Evolutionary conservation across 2,888 invertebrate species (phyloP).

Genomic region (Orthosia incerta): DNA sequence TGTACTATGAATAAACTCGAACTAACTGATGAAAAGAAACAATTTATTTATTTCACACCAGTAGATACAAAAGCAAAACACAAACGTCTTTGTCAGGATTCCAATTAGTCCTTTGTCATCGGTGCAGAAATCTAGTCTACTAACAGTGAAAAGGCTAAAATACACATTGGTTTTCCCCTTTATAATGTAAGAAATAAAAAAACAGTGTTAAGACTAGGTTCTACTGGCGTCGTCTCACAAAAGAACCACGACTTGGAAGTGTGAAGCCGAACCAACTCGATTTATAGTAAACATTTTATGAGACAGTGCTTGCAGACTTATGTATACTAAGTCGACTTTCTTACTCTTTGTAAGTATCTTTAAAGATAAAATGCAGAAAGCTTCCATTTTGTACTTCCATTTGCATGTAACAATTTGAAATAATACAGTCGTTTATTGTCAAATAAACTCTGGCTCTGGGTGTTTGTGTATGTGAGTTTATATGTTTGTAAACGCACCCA

Average conservation of each 20-base stretch:
- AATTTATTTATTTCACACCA: not conserved
- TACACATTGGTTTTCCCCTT: not conserved
- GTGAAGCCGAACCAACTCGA: not conserved
- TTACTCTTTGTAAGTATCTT: not conserved
- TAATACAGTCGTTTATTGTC: no score
- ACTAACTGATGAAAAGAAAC: not conserved
- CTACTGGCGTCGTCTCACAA: not conserved
- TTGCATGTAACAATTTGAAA: not conserved
- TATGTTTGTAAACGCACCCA: no score
- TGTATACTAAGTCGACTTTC: not conserved
- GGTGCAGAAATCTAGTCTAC: not conserved
- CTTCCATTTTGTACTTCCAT: conserved; percentile 3
- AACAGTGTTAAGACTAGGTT: not conserved
- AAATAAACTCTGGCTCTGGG: no score
- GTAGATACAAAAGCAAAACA: not conserved
- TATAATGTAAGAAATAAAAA: conserved; percentile 3
- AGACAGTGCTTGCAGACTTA: conserved; percentile 4
- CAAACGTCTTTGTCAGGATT: not conserved
- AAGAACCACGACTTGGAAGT: not conserved
- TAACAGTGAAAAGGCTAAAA: conserved; percentile 10
- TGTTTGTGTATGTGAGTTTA: no score
- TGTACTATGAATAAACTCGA: not conserved
- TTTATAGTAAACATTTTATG: not conserved
- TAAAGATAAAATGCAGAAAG: not conserved
- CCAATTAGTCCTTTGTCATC: not conserved